A percentile compares a stretch with the other conserved stretches of the same genome.
phyloP scores from a whole-genome alignment of 2,797 vertebrate genomes.

The Rhincodon typus region DNA sequence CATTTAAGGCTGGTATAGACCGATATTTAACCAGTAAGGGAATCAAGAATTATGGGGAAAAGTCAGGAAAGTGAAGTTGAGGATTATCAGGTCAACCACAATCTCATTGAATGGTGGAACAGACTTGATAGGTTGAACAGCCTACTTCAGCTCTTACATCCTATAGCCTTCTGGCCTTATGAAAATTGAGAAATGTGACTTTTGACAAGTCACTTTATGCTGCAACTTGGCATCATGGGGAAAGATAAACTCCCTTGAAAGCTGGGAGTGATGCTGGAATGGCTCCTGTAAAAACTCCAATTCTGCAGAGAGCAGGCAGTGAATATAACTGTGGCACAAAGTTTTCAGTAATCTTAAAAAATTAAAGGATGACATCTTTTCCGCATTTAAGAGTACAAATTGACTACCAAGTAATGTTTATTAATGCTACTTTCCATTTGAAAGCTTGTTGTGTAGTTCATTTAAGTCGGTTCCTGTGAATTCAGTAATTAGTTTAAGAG shows the following conservation, averaged over 20 bases:
- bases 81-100: too few species aligned
- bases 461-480: not conserved
- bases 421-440: not conserved
- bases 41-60: too few species aligned
- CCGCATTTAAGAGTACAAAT: too few species aligned
- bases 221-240: not conserved
- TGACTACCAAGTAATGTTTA: not conserved
- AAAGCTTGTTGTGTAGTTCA: not conserved
- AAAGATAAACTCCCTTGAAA: not conserved
- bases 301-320: not conserved
- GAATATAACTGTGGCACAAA: not conserved
- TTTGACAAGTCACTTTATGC: not conserved
- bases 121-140: too few species aligned
- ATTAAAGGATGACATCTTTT: not conserved
- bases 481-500: not conserved
- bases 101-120: too few species aligned
- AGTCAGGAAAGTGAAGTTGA: too few species aligned
- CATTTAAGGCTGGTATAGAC: too few species aligned
- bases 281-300: not conserved
- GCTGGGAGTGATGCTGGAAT: not conserved
- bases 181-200: not conserved
- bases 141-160: too few species aligned
- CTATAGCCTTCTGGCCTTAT: too few species aligned
- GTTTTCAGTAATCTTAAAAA: not conserved
- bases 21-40: too few species aligned